These are phyloP conservation scores for Prosopocoilus inquinatus DNA, from an alignment of 2,888 invertebrate species.

Conservation along the genomic window DNA sequence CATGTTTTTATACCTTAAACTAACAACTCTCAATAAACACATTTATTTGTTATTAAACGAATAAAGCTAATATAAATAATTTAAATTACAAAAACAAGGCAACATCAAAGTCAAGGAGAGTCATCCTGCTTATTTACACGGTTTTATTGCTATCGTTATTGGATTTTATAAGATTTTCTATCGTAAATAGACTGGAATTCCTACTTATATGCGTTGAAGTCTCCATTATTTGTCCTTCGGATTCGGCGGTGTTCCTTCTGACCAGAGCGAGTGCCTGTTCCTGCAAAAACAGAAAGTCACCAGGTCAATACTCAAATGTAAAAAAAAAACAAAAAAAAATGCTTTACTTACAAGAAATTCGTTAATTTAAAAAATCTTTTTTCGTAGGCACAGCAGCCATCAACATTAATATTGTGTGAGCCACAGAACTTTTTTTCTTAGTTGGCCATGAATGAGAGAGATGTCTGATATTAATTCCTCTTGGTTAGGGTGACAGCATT, in stretches of 20 bases:
- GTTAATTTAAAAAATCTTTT: no score
- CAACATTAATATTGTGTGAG: no score
- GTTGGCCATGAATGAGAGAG: no score
- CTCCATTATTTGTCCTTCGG: constrained; percentile 17
- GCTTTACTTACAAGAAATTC: no score
- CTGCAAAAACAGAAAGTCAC: constrained; percentile 33
- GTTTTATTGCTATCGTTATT: constrained; percentile 40
- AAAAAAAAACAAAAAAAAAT: no score
- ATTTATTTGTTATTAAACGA: constrained; percentile 20
- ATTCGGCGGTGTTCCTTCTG: constrained; percentile 21
- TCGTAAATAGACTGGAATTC: constrained; percentile 50
- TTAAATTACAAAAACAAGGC: constrained; percentile 38
- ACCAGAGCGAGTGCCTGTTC: constrained; percentile 41
- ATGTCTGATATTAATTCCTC: no score
- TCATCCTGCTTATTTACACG: constrained; percentile 41
- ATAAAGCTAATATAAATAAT: constrained; percentile 40
- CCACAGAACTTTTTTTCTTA: no score
- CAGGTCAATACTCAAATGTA: no score
- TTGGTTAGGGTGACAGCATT: no score
- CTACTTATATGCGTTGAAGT: constrained; percentile 37
- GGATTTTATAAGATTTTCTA: constrained; percentile 51
- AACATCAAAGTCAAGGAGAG: constrained; percentile 40
- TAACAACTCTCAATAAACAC: constrained; percentile 21
- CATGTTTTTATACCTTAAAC: constrained; percentile 26
- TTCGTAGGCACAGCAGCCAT: no score